These are phyloP conservation scores for Palythoa caribaeorum DNA, from an alignment of 92 coral and sea anemone genomes.

Conservation along the genomic window DNA sequence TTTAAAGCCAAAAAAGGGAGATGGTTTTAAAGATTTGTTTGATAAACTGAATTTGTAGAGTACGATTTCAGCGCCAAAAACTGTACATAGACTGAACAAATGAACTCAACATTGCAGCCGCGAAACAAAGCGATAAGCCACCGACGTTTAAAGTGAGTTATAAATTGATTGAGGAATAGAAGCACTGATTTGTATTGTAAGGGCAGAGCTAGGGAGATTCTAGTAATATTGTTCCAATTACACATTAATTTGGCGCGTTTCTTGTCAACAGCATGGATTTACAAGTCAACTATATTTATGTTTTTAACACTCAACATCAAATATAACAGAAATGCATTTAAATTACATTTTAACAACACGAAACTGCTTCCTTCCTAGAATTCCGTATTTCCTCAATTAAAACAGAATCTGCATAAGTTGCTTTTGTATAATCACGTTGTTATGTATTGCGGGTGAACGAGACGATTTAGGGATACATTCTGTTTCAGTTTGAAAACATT, in stretches of 20 bases:
- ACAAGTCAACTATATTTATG: not conserved
- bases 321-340: not conserved
- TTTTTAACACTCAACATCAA: not conserved
- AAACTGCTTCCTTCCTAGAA: conserved; percentile 36
- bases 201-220: no score
- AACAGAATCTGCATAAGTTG: conserved; percentile 6
- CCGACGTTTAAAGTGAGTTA: no score
- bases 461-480: not conserved
- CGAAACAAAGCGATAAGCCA: no score
- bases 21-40: no score
- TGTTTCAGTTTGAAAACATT: conserved; percentile 17
- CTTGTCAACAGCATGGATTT: conserved; percentile 13
- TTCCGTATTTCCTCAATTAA: conserved; percentile 6
- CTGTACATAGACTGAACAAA: no score
- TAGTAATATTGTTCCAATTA: no score
- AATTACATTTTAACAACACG: not conserved
- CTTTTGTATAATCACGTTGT: not conserved
- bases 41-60: no score
- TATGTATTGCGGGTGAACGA: not conserved
- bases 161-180: no score
- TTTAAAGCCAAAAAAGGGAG: no score
- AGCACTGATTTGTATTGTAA: no score
- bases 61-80: no score
- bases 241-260: not conserved
- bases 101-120: no score